Conservation (phyloP, 2,797 vertebrate genomes). For the Coregonus suidteri region DNA sequence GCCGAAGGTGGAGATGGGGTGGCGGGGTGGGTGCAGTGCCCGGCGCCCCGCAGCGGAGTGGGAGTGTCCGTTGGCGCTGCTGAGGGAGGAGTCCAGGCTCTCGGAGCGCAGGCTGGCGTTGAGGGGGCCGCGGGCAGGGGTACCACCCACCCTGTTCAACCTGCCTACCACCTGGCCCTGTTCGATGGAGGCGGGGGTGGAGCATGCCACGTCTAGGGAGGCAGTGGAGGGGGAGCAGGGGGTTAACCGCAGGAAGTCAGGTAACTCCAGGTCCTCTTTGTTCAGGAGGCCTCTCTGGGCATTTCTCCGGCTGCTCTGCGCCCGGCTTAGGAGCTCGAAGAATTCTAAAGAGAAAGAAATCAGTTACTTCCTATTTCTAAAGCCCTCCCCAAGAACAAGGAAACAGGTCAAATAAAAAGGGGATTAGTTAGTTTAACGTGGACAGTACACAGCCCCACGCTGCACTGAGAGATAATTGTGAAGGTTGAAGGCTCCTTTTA, state of each 20-base stretch:
- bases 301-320: slow-evolving; percentile 91
- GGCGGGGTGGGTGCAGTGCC: slow-evolving; percentile 63
- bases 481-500: slow-evolving; percentile 10
- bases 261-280: slow-evolving; percentile 94
- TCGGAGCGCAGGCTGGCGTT: slow-evolving; percentile 68
- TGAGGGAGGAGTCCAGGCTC: slow-evolving; percentile 73
- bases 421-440: slow-evolving; percentile 47
- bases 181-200: slow-evolving; percentile 70
- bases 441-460: slow-evolving; percentile 41
- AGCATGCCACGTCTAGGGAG: slow-evolving; percentile 61
- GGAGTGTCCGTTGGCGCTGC: slow-evolving; percentile 72
- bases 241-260: slow-evolving; percentile 91
- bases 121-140: slow-evolving; percentile 50
- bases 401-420: slow-evolving; percentile 7
- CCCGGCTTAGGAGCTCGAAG: slow-evolving; percentile 97
- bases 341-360: slow-evolving; percentile 79
- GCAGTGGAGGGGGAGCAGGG: slow-evolving; percentile 39
- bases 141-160: slow-evolving; percentile 62
- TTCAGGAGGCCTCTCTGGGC: slow-evolving; percentile 95
- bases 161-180: slow-evolving; percentile 48
- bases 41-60: slow-evolving; percentile 56
- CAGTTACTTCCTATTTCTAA: not conserved
- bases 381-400: not conserved
- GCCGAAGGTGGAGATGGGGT: slow-evolving; percentile 65
- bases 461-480: slow-evolving; percentile 32